Evolutionary conservation across 2,797 vertebrate genomes (phyloP).

Genomic region (Tamandua tetradactyla): DNA sequence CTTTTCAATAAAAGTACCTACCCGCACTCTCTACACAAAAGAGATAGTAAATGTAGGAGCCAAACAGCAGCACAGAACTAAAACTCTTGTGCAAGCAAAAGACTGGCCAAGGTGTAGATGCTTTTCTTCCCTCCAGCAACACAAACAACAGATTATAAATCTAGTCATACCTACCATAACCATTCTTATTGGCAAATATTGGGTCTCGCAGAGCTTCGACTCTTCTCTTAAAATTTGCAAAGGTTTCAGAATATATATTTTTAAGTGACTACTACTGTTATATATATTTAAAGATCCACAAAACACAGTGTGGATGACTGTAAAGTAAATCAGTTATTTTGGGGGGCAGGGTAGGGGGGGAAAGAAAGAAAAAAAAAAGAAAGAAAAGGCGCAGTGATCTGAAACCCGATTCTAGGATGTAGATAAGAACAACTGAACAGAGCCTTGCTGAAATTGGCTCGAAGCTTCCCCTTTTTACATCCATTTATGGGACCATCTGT

Average conservation of each 20-base stretch:
- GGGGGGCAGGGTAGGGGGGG: not conserved
- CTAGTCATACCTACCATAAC: constrained; percentile 97
- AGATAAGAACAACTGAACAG: constrained; percentile 87
- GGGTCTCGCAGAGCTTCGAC: constrained; percentile 88
- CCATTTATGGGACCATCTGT: constrained; percentile 92
- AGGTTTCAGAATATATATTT: constrained; percentile 83
- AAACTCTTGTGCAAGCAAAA: constrained; percentile 86
- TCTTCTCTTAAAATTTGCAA: constrained; percentile 88
- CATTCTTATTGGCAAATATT: constrained; percentile 93
- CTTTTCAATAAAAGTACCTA: constrained; percentile 78
- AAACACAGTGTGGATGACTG: constrained; percentile 83
- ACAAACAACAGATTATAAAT: constrained; percentile 86
- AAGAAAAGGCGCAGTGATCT: constrained; percentile 80
- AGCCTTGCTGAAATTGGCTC: constrained; percentile 87
- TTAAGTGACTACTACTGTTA: constrained; percentile 73
- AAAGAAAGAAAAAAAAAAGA: constrained; percentile 69
- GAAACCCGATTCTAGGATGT: constrained; percentile 86
- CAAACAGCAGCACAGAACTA: constrained; percentile 85
- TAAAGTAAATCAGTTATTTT: constrained; percentile 80
- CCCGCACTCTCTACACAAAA: constrained; percentile 78
- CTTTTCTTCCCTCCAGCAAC: constrained; percentile 76
- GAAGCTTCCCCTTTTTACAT: constrained; percentile 87
- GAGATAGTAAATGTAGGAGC: constrained; percentile 85
- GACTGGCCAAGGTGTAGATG: constrained; percentile 86
- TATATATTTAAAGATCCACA: constrained; percentile 84